Percentiles rank a stretch among this genome's conserved stretches.
phyloP scores from a whole-genome alignment of 2,113 vertebrate species.

The Pangasianodon hypophthalmus region DNA sequence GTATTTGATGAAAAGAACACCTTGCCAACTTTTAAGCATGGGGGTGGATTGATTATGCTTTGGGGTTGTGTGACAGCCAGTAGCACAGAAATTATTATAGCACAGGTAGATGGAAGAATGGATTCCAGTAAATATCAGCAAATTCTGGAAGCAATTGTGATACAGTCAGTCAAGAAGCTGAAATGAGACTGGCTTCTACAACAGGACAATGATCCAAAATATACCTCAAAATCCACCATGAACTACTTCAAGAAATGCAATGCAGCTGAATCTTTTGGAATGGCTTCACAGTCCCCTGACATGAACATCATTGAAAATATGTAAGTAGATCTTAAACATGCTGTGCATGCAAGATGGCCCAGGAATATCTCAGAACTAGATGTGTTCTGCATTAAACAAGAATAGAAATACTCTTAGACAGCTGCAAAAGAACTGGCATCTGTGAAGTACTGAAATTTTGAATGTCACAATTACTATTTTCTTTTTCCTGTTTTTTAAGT shows the following conservation, averaged over 20 bases:
- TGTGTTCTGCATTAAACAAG: neutral
- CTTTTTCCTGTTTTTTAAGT: neutral
- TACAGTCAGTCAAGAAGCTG: neutral
- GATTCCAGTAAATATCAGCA: neutral
- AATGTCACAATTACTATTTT: too few relatives aligned
- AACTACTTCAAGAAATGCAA: neutral
- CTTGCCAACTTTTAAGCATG: neutral
- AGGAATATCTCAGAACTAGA: neutral
- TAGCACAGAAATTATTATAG: neutral
- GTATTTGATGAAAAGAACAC: neutral
- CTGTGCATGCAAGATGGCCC: neutral
- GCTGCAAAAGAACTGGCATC: neutral
- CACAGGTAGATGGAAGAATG: neutral
- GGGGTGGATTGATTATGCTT: neutral
- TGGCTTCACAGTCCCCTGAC: neutral
- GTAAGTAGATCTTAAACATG: neutral
- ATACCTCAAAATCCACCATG: neutral
- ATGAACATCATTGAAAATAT: neutral
- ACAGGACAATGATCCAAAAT: neutral
- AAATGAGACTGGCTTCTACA: neutral
- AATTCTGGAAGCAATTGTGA: neutral
- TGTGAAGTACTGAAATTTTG: too few relatives aligned
- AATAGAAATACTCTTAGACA: neutral
- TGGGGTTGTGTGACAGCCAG: neutral
- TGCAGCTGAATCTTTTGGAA: neutral